Conservation (phyloP, 2,797 vertebrate species). For the Mastacembelus armatus region DNA sequence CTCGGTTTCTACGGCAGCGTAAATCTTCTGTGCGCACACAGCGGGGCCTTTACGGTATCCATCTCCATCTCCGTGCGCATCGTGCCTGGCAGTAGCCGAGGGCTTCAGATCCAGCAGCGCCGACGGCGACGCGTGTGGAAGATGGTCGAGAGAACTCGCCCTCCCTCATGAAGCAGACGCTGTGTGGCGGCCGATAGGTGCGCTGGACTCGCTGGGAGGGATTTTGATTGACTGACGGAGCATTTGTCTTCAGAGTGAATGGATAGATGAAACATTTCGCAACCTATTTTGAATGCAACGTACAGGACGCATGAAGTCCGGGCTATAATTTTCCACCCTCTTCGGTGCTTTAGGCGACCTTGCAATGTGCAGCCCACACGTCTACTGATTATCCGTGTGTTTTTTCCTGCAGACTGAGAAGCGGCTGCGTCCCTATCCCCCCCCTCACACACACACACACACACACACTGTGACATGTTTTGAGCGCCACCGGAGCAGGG, state of each 20-base stretch:
- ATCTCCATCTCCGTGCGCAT: constrained; percentile 42
- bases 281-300: constrained; percentile 53
- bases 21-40: constrained; percentile 11
- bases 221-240: neutral
- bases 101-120: constrained; percentile 30
- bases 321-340: constrained; percentile 42
- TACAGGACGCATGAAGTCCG: constrained; percentile 53
- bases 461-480: constrained; percentile 66
- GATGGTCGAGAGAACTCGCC: constrained; percentile 25
- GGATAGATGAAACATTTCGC: constrained; percentile 43
- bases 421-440: constrained; percentile 4
- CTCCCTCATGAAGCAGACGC: constrained; percentile 1
- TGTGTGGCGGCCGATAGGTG: neutral
- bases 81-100: constrained; percentile 44
- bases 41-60: constrained; percentile 45
- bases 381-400: neutral
- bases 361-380: neutral
- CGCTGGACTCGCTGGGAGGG: neutral
- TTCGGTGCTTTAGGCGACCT: constrained; percentile 1
- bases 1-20: no score
- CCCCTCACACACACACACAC: no score
- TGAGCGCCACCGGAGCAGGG: constrained; percentile 52
- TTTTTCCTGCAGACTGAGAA: neutral
- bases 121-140: constrained; percentile 46
- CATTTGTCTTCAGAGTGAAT: neutral